Base-by-base conservation (phyloP, 2,113 vertebrate species). In the Erythrolamprus reginae region DNA sequence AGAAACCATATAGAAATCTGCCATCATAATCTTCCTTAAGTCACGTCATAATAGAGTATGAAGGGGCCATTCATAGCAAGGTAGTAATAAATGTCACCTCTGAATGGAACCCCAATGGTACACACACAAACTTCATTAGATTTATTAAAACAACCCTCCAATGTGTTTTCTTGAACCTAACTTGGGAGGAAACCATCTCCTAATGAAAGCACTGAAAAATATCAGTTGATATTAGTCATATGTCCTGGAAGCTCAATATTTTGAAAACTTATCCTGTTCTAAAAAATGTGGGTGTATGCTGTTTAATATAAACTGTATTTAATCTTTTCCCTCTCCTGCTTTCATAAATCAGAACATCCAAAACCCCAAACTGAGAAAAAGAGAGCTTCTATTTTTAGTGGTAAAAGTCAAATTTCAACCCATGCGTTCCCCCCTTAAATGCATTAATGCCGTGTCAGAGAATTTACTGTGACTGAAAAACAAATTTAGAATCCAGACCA, bases 401-500 rank as follows among this genome's bases (percentile, higher is more conserved):
- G 0, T 82, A 50, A 33, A 52, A 92, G 95, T 94, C 93, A 94
- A 93, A 92, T 91, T 33, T 94, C 95, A 96, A 70, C 51, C 0
- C 0, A 88, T 94, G 87, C 45, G 96, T 97, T 96, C 96, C 96
- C 0, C 3, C 91, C 58, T 96, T 61, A 56, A 95, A 92, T 93
- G 92, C 94, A 95, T 95, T 94, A 94, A 91, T 95, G 94, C 93
- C 90, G 88, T 94, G 92, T 92, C 95, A 94, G 61, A 0, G 26
- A 92, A 95, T 93, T 95, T 95, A 92, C 93, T 89, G 93, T 93
- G 92, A 92, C 92, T 95, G 93, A 92, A 91, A 95, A 92, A 94
- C 82, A 91, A 95, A 92, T 70, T 92, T 94, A 95, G 93, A 94
- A 42, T 96, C 93, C 94, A 95, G 93, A 94, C 89, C 70, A 58